phyloP scores from a whole-genome alignment of 2,888 invertebrate species.

The Andrena praecox region DNA sequence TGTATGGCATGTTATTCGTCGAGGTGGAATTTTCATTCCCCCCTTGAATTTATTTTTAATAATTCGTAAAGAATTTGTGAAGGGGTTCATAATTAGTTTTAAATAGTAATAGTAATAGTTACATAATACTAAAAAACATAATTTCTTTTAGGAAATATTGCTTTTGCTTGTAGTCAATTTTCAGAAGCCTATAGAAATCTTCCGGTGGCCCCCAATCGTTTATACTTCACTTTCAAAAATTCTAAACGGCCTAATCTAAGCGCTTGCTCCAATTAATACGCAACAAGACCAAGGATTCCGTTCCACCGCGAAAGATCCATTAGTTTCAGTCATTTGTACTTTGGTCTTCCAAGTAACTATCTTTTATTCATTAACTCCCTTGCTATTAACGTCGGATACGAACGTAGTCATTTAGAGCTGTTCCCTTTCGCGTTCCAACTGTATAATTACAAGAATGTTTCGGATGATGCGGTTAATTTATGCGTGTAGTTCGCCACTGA shows the following conservation, averaged over 20 bases:
- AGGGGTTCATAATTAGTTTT: no score
- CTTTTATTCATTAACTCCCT: conserved; percentile 50
- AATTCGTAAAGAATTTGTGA: no score
- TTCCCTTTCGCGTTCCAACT: conserved; percentile 32
- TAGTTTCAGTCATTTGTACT: conserved; percentile 33
- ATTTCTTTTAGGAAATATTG: no score
- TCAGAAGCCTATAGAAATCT: no score
- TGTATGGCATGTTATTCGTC: no score
- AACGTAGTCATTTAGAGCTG: conserved; percentile 39
- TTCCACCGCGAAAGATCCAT: not conserved
- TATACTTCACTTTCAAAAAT: not conserved
- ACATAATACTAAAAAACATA: no score
- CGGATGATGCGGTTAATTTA: conserved; percentile 36
- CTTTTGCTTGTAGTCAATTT: no score
- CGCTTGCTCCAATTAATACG: not conserved
- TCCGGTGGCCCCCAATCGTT: not conserved
- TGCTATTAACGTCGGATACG: conserved; percentile 33
- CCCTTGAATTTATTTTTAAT: no score
- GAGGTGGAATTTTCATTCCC: no score
- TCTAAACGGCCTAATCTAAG: not conserved
- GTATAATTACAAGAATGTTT: conserved; percentile 39
- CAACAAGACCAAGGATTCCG: not conserved
- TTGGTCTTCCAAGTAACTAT: conserved; percentile 38
- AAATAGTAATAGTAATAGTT: no score
- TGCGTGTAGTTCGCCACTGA: not conserved